These are phyloP conservation scores for Ellobium chinense DNA, from an alignment of 2,888 invertebrate genomes.

Conservation along the genomic window DNA sequence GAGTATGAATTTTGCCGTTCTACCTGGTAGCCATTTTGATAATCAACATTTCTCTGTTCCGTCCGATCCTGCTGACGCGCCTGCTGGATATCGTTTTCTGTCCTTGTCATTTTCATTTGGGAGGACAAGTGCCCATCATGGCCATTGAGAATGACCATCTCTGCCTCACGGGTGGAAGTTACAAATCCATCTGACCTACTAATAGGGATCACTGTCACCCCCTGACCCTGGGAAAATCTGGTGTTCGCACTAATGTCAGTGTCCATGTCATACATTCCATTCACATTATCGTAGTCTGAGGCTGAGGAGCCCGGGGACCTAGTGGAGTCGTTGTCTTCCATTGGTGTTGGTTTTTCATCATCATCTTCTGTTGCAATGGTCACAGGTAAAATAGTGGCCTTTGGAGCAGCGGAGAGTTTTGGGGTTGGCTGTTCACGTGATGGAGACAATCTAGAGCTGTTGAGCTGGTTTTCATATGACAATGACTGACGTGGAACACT, in stretches of 20 bases:
- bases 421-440: background rate
- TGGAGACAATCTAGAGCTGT: background rate
- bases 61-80: conserved; percentile 42
- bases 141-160: conserved; percentile 53
- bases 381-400: conserved; percentile 3
- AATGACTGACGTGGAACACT: background rate
- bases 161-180: conserved; percentile 22
- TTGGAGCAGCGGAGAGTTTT: conserved; percentile 42
- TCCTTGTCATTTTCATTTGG: conserved; percentile 50
- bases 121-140: conserved; percentile 44
- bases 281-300: conserved; percentile 73
- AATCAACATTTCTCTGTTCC: conserved; percentile 43
- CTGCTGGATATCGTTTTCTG: conserved; percentile 52
- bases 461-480: background rate
- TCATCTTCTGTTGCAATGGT: background rate
- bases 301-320: conserved; percentile 62
- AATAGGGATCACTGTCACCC: conserved; percentile 48
- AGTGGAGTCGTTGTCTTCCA: conserved; percentile 50
- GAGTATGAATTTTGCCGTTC: conserved; percentile 49
- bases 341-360: conserved; percentile 1
- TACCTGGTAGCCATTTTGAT: conserved; percentile 38
- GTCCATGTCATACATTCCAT: conserved; percentile 47
- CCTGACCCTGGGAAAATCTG: conserved; percentile 48
- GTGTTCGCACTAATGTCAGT: conserved; percentile 15
- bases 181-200: conserved; percentile 51